Base-by-base conservation (phyloP, 2,888 invertebrate genomes). In the Petrolisthes cinctipes region DNA sequence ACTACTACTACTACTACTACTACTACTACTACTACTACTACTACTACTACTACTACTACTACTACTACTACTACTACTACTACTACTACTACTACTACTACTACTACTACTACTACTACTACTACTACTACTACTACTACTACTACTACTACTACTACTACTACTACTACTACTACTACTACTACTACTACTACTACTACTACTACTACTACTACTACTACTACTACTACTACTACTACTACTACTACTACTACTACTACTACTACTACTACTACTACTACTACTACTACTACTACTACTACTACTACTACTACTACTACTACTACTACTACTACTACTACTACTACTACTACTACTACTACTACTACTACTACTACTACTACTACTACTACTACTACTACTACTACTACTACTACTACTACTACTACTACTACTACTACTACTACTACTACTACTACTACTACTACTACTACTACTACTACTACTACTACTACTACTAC, bases 131-230 rank as follows among this genome's bases (percentile, higher is more conserved):
- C n/a, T 73, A 73, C 73, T 61, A 61, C 66, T 61, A 61, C 66
- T 73, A 73, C 73, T 73, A 73, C 73, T 73, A 73, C 73, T 73
- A 73, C 73, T 73, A 73, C 73, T 73, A 73, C 73, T 73, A 73
- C 73, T 73, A 73, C 73, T 73, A 73, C 73, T 73, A 73, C 73
- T 73, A 73, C 73, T 73, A 73, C 73, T 73, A 73, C 73, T 61
- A 73, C n/a, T 73, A 73, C 73, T 73, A 73, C 73, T 73, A 73
- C 73, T 73, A 73, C 73, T 73, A 73, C 73, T 73, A 73, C 73
- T 73, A 73, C 73, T 73, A 73, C 73, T 73, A 73, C 73, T 73
- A 73, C 73, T 73, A 73, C 73, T 73, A 73, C 73, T 73, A 73
- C 73, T 73, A 73, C 73, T 73, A 73, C 73, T 73, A 61, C 73